Conservation (phyloP, 1,140 invertebrate genomes). For the Drosophila erecta region DNA sequence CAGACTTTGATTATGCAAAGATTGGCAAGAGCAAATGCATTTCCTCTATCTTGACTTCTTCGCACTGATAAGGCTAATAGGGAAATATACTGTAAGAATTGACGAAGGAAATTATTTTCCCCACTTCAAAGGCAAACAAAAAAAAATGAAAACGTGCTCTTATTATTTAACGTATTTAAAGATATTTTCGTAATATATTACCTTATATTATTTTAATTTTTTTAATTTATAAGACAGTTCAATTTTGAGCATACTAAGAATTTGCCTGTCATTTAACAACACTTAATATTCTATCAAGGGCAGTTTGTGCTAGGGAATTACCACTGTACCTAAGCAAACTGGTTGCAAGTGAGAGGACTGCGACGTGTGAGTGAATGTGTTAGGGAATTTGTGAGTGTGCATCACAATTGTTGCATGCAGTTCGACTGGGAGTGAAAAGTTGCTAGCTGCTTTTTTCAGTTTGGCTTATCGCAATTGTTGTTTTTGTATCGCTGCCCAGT, state of each 20-base stretch:
- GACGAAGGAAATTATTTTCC: no score
- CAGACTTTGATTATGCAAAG: slow-evolving; percentile 66
- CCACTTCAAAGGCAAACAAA: no score
- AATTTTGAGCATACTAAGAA: no score
- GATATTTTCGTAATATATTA: no score
- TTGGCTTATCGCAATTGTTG: slow-evolving; percentile 8
- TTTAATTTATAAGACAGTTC: no score
- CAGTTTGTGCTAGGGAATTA: neutral
- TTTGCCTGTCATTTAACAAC: neutral
- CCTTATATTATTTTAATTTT: no score
- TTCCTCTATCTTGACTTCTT: slow-evolving; percentile 3
- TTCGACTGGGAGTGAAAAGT: slow-evolving; percentile 45
- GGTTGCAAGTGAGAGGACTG: slow-evolving; percentile 40
- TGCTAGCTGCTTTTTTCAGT: slow-evolving; percentile 13
- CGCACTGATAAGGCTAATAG: slow-evolving; percentile 1
- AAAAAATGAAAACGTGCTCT: no score
- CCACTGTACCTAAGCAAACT: slow-evolving; percentile 20
- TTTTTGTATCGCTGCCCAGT: slow-evolving; percentile 28
- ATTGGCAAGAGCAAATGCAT: slow-evolving; percentile 60
- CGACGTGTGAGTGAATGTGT: slow-evolving; percentile 9
- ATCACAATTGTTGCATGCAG: slow-evolving; percentile 61
- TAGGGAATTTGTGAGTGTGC: slow-evolving; percentile 24
- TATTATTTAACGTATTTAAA: no score
- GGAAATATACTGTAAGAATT: neutral
- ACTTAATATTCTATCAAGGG: no score